Evolutionary conservation across 2,888 invertebrate genomes (phyloP).

Genomic region (Eupithecia subfuscata): DNA sequence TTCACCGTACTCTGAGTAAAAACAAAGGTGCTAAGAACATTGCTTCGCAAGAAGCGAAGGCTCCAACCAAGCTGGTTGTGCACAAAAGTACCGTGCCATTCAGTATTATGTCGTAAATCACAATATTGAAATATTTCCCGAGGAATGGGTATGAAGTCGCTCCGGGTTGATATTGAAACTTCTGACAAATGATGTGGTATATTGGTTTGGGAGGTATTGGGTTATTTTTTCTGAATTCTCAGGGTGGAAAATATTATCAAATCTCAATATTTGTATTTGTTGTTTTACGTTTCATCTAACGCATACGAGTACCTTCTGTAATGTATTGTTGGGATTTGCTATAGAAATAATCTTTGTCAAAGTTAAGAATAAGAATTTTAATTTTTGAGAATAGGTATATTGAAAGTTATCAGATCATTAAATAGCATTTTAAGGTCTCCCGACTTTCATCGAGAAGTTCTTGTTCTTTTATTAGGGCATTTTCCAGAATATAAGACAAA

Average conservation of each 20-base stretch:
- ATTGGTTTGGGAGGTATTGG: conserved; percentile 47
- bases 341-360: too few relatives aligned
- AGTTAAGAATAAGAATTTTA: too few relatives aligned
- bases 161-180: conserved; percentile 74
- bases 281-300: neutral
- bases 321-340: too few relatives aligned
- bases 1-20: neutral
- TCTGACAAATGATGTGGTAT: conserved; percentile 75
- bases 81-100: conserved; percentile 43
- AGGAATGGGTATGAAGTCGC: conserved; percentile 61
- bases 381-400: too few relatives aligned
- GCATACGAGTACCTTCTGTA: neutral
- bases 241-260: neutral
- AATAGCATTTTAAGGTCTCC: too few relatives aligned
- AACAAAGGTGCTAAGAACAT: neutral
- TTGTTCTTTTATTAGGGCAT: too few relatives aligned
- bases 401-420: too few relatives aligned
- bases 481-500: too few relatives aligned
- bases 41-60: conserved; percentile 8
- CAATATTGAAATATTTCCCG: conserved; percentile 78
- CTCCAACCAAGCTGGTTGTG: conserved; percentile 16
- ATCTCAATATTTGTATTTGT: neutral
- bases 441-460: too few relatives aligned
- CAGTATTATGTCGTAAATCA: conserved; percentile 77
- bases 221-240: conserved; percentile 32